These are phyloP conservation scores for Cylloceria caligata DNA, from an alignment of 2,888 invertebrate genomes.

Conservation along the genomic window DNA sequence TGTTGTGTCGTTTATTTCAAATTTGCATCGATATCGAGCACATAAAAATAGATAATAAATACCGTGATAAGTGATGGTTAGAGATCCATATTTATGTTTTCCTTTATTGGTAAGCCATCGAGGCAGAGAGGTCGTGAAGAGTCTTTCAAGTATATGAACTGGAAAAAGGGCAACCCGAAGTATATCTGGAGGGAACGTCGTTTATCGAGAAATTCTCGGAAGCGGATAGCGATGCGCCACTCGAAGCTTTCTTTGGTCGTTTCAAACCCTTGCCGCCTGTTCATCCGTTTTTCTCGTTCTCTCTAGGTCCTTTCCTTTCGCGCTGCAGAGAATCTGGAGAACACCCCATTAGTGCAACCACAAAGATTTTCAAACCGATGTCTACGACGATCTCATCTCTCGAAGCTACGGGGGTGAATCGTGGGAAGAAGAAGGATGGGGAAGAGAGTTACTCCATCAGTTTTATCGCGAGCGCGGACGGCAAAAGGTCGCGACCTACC, in stretches of 20 bases:
- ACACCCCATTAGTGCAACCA: conserved; percentile 63
- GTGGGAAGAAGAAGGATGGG: conserved; percentile 5
- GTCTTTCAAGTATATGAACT: conserved; percentile 46
- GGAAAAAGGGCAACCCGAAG: conserved; percentile 33
- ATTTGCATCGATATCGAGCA: conserved; percentile 15
- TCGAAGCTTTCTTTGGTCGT: conserved; percentile 55
- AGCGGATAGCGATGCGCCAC: conserved; percentile 45
- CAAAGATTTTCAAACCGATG: conserved; percentile 52
- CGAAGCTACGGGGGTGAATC: conserved; percentile 33
- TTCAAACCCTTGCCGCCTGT: conserved; percentile 36
- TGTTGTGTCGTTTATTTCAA: background rate
- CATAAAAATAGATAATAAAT: background rate
- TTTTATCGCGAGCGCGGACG: conserved; percentile 56
- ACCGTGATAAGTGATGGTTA: conserved; percentile 14
- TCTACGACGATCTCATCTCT: conserved; percentile 56
- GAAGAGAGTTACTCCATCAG: conserved; percentile 40
- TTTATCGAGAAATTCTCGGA: conserved; percentile 59
- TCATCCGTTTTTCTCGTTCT: conserved; percentile 14
- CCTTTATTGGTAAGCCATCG: conserved; percentile 47
- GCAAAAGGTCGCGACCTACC: conserved; percentile 59
- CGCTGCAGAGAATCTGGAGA: conserved; percentile 55
- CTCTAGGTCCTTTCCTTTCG: conserved; percentile 44
- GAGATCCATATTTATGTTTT: conserved; percentile 59
- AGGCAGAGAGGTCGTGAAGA: conserved; percentile 30
- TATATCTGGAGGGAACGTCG: conserved; percentile 44